Evolutionary conservation across 2,888 invertebrate species (phyloP).

Genomic region (Bunonema sp.): DNA sequence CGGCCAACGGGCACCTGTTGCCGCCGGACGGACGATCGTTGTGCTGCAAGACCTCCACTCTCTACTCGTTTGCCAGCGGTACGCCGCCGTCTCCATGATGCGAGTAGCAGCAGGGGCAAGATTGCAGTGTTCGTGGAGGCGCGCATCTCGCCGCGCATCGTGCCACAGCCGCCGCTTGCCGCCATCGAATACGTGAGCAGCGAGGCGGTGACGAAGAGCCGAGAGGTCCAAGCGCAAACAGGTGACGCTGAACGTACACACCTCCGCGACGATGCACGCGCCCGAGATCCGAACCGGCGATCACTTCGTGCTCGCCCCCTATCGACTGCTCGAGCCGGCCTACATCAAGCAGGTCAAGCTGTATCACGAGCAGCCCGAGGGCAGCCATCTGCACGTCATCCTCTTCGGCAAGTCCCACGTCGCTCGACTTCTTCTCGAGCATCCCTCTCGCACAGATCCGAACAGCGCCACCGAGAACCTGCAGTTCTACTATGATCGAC

Average conservation of each 20-base stretch:
- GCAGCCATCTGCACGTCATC: conserved; percentile 24
- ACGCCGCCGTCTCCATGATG: too few species aligned
- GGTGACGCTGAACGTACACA: conserved; percentile 29
- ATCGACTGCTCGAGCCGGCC: conserved; percentile 24
- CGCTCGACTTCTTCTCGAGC: not conserved
- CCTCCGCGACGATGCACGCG: conserved; percentile 22
- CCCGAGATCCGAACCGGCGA: conserved; percentile 29
- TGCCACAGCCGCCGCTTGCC: conserved; percentile 23
- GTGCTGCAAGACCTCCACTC: conserved; percentile 26
- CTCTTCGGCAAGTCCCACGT: conserved; percentile 16
- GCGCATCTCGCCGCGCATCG: conserved; percentile 19
- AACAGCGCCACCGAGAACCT: conserved; percentile 22
- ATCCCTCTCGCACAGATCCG: conserved; percentile 17
- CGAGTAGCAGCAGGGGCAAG: too few species aligned
- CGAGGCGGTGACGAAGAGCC: too few species aligned
- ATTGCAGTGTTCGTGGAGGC: conserved; percentile 14
- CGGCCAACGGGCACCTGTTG: conserved; percentile 21
- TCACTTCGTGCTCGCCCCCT: conserved; percentile 25
- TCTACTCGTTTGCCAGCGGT: conserved; percentile 26
- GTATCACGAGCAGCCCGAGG: conserved; percentile 20
- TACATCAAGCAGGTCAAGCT: conserved; percentile 22
- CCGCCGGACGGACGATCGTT: conserved; percentile 20
- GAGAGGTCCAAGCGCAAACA: too few species aligned
- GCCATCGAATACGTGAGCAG: conserved; percentile 26
- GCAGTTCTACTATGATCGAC: conserved; percentile 28